These are phyloP conservation scores for Hydropotes inermis DNA, from an alignment of 2,113 vertebrate species.

Conservation along the genomic window DNA sequence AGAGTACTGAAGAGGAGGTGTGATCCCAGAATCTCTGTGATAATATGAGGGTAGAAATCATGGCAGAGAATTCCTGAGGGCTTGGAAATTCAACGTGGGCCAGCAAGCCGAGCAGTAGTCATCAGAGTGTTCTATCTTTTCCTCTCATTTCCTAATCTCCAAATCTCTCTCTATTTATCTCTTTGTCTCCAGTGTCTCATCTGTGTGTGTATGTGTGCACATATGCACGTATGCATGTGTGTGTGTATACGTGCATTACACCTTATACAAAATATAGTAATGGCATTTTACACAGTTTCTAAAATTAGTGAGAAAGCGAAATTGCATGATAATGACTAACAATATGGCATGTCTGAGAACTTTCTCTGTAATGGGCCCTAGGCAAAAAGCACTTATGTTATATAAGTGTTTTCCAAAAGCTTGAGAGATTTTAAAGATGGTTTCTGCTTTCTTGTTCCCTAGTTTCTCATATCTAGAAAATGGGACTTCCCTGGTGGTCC, in stretches of 20 bases:
- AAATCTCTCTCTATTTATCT: not conserved
- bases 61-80: not conserved
- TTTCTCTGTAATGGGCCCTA: not conserved
- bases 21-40: not conserved
- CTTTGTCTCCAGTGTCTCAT: not conserved
- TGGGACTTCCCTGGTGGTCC: not conserved
- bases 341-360: not conserved
- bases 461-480: not conserved
- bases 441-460: not conserved
- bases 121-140: not conserved
- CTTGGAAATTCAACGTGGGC: not conserved
- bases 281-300: not conserved
- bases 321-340: not conserved
- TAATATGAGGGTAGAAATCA: not conserved
- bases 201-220: not conserved
- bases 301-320: not conserved
- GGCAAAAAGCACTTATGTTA: not conserved
- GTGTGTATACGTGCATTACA: not conserved
- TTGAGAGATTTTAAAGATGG: not conserved
- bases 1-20: not conserved
- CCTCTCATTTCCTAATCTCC: not conserved
- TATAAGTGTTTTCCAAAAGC: not conserved
- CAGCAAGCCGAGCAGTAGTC: not conserved
- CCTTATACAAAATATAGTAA: not conserved
- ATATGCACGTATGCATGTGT: fast-evolving